Conservation (phyloP, 2,113 vertebrate genomes). For the Cynoglossus semilaevis region DNA sequence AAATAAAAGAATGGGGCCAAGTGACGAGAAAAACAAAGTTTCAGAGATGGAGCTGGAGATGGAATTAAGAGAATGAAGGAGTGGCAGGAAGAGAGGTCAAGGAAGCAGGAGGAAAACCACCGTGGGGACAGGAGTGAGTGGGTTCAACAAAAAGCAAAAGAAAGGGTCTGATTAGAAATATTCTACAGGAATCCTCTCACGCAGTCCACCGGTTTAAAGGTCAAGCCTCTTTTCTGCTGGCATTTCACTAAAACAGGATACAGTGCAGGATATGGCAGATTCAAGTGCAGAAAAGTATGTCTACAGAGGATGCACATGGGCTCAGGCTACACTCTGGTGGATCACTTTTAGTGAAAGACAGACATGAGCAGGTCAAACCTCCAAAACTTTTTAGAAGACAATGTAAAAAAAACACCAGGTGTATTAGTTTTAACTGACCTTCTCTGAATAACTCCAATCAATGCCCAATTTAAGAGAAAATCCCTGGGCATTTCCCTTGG, state of each 20-base stretch:
- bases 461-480: neutral
- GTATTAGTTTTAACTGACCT: constrained; percentile 3
- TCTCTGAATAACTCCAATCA: constrained; percentile 13
- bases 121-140: constrained; percentile 58
- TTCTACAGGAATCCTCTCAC: constrained; percentile 44
- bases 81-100: constrained; percentile 67
- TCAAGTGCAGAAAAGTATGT: constrained; percentile 24
- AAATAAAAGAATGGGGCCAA: constrained; percentile 29
- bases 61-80: constrained; percentile 69
- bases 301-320: constrained; percentile 35
- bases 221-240: constrained; percentile 41
- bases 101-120: constrained; percentile 50
- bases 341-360: constrained; percentile 14
- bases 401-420: constrained; percentile 3
- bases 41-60: constrained; percentile 32
- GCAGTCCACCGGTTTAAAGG: constrained; percentile 31
- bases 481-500: constrained; percentile 20
- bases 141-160: constrained; percentile 48
- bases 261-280: constrained; percentile 49
- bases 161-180: constrained; percentile 46
- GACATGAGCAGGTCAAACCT: neutral
- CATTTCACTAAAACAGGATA: constrained; percentile 51
- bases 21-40: constrained; percentile 17
- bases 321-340: constrained; percentile 8
- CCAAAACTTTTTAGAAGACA: neutral